Conservation (phyloP, 2,888 invertebrate genomes). For the Chydorus sphaericus region DNA sequence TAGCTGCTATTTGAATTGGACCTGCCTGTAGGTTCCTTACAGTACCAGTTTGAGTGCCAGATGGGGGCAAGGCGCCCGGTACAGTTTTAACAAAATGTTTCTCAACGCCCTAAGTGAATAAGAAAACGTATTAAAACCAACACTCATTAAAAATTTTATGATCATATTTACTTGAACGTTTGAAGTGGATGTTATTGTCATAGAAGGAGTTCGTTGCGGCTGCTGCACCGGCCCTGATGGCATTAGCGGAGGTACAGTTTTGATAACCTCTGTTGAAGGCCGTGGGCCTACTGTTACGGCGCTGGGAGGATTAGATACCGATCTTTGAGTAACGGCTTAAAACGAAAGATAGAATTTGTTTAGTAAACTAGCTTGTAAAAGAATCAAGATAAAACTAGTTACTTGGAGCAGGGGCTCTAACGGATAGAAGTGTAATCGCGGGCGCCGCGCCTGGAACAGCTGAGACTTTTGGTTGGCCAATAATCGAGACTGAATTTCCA, state of each 20-base stretch:
- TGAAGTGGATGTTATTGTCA: background rate
- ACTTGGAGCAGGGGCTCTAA: background rate
- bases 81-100: background rate
- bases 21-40: background rate
- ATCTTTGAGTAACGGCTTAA: background rate
- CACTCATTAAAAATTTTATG: too few species aligned
- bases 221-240: background rate
- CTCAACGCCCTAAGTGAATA: background rate
- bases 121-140: background rate
- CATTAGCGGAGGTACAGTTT: background rate
- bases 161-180: background rate
- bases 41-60: background rate
- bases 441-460: background rate
- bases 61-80: background rate
- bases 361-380: too few species aligned
- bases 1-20: slow-evolving; percentile 1
- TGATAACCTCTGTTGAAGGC: background rate
- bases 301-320: background rate
- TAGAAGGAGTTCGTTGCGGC: background rate
- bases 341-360: too few species aligned
- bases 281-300: background rate
- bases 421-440: background rate
- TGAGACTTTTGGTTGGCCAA: background rate
- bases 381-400: too few species aligned
- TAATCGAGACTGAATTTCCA: background rate